These are phyloP conservation scores for Amitus sp. DNA, from an alignment of 2,888 invertebrate genomes.

Conservation along the genomic window DNA sequence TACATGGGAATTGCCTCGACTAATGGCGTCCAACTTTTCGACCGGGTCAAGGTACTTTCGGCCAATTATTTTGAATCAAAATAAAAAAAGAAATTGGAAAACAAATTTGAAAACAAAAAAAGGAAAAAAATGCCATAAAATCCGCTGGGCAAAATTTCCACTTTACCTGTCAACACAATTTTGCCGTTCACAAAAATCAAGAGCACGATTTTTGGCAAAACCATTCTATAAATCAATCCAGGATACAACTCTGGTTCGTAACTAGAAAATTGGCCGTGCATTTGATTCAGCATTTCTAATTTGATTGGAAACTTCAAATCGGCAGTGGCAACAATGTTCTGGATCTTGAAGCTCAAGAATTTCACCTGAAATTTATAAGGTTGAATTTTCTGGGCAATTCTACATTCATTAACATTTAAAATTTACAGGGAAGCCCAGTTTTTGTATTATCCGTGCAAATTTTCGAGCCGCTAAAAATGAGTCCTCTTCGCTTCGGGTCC, in stretches of 20 bases:
- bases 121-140: neutral
- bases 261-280: conserved; percentile 82
- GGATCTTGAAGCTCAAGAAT: conserved; percentile 82
- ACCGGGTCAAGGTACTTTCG: conserved; percentile 84
- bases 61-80: too few relatives aligned
- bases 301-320: conserved; percentile 78
- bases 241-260: conserved; percentile 99
- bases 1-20: conserved; percentile 97
- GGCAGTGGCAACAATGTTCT: conserved; percentile 76
- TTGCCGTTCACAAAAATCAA: conserved; percentile 99
- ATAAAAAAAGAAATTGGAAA: too few relatives aligned
- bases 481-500: conserved; percentile 81
- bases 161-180: conserved; percentile 87
- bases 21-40: conserved; percentile 93
- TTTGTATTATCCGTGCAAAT: conserved; percentile 85
- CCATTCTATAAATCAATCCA: conserved; percentile 98
- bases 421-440: conserved; percentile 79
- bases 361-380: conserved; percentile 74
- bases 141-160: neutral
- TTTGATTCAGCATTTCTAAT: conserved; percentile 81
- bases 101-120: too few relatives aligned
- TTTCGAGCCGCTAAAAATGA: conserved; percentile 82
- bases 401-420: conserved; percentile 19
- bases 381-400: neutral
- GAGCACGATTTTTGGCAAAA: conserved; percentile 93